Evolutionary conservation across 2,113 vertebrate species (phyloP).

Genomic region (Sinocyclocheilus maitianheensis): DNA sequence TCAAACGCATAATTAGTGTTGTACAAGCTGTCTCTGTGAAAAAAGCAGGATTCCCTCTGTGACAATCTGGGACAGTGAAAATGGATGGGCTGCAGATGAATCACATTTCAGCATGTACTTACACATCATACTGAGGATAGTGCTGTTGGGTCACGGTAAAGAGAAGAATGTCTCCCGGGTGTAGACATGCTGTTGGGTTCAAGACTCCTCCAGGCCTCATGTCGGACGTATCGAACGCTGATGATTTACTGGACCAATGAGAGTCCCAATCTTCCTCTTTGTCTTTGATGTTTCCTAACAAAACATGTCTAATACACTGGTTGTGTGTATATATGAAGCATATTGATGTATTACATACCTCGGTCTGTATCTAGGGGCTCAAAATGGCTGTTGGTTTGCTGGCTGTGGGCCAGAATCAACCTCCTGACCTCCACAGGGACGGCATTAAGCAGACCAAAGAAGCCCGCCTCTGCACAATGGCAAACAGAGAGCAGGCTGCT

Average conservation of each 20-base stretch:
- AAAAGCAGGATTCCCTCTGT: background rate
- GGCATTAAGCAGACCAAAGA: slow-evolving; percentile 78
- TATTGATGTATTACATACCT: slow-evolving; percentile 28
- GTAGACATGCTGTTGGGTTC: slow-evolving; percentile 83
- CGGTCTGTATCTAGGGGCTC: background rate
- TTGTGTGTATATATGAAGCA: background rate
- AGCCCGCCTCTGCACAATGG: slow-evolving; percentile 73
- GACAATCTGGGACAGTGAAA: background rate
- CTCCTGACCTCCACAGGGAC: slow-evolving; percentile 68
- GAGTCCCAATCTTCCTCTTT: slow-evolving; percentile 40
- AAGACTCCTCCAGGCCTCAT: slow-evolving; percentile 68
- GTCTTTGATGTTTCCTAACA: slow-evolving; percentile 45
- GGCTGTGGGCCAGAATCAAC: slow-evolving; percentile 59
- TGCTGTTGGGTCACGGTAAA: slow-evolving; percentile 80
- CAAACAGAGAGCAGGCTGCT: slow-evolving; percentile 22
- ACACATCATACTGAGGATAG: slow-evolving; percentile 88
- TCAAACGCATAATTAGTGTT: slow-evolving; percentile 85
- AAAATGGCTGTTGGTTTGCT: slow-evolving; percentile 28
- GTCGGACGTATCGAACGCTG: slow-evolving; percentile 4
- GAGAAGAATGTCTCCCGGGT: slow-evolving; percentile 69
- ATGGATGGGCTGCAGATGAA: background rate
- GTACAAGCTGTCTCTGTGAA: slow-evolving; percentile 83
- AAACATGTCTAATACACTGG: background rate
- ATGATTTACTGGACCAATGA: slow-evolving; percentile 38
- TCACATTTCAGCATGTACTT: slow-evolving; percentile 51